phyloP scores from a whole-genome alignment of 2,797 vertebrate genomes.

The Clamator glandarius region DNA sequence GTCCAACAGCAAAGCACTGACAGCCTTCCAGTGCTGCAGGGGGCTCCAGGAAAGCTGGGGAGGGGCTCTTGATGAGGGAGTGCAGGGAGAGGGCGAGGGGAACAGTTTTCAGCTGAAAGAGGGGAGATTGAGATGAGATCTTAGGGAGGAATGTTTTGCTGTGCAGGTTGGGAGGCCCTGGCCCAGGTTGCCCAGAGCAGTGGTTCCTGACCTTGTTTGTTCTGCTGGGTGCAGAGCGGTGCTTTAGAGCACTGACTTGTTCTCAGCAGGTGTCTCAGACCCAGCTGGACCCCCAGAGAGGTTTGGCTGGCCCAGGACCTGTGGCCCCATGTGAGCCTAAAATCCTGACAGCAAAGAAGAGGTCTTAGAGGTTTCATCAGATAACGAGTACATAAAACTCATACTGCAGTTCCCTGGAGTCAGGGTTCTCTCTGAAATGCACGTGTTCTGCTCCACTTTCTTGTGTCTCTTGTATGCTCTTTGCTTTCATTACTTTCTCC shows the following conservation, averaged over 20 bases:
- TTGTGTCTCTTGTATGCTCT: neutral
- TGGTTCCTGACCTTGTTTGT: neutral
- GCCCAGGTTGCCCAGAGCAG: too few relatives aligned
- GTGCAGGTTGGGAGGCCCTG: too few relatives aligned
- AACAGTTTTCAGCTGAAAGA: too few relatives aligned
- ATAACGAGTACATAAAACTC: too few relatives aligned
- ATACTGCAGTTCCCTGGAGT: neutral
- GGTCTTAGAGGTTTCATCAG: too few relatives aligned
- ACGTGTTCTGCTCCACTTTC: fast-evolving
- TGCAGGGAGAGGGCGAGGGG: too few relatives aligned
- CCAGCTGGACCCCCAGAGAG: neutral
- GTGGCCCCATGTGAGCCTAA: neutral
- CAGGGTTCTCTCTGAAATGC: neutral
- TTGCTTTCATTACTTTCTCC: neutral
- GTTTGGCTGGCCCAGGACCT: neutral
- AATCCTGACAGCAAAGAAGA: too few relatives aligned
- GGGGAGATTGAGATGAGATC: too few relatives aligned
- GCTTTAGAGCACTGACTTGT: neutral
- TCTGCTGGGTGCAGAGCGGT: neutral
- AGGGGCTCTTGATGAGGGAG: too few relatives aligned
- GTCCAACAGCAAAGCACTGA: neutral
- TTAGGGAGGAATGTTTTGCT: too few relatives aligned
- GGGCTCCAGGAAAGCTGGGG: too few relatives aligned
- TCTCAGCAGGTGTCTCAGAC: neutral
- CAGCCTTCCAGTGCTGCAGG: neutral